Percentiles rank a stretch among this genome's conserved stretches.
Conservation (phyloP, 2,797 vertebrate species). For the Coendou prehensilis region DNA sequence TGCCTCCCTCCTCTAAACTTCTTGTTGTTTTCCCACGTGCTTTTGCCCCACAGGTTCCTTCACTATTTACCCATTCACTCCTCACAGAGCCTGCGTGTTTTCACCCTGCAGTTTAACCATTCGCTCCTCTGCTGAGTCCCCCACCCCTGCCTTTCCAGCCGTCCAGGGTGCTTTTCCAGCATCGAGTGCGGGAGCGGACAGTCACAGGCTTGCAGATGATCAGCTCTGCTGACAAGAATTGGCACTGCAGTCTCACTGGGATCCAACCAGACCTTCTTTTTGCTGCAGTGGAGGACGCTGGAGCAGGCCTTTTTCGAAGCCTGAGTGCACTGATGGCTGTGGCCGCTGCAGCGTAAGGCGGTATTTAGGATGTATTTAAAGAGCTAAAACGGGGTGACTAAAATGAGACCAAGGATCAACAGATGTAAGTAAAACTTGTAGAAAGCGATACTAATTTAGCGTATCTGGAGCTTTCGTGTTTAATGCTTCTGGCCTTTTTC, state of each 20-base stretch:
- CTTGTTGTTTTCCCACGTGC: no score
- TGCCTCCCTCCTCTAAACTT: no score
- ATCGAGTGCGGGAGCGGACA: not conserved
- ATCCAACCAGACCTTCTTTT: not conserved
- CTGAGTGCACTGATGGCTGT: not conserved
- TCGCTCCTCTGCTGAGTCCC: no score
- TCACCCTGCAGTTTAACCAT: no score
- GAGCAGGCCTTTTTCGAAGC: not conserved
- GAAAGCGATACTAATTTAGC: not conserved
- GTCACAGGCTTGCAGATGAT: not conserved
- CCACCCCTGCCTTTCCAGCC: no score
- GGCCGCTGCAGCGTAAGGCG: not conserved
- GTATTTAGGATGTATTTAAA: not conserved
- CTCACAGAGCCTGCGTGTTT: no score
- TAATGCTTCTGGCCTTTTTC: not conserved
- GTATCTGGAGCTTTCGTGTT: rapidly evolving
- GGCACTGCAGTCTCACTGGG: not conserved
- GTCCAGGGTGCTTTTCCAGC: not conserved
- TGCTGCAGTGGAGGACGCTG: not conserved
- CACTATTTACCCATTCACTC: no score
- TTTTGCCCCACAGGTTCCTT: no score
- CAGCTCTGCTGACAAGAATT: not conserved
- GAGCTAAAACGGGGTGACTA: not conserved
- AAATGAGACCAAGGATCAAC: not conserved
- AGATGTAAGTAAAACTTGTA: not conserved